phyloP scores from a whole-genome alignment of 2,113 vertebrate species.

The Antidorcas marsupialis region DNA sequence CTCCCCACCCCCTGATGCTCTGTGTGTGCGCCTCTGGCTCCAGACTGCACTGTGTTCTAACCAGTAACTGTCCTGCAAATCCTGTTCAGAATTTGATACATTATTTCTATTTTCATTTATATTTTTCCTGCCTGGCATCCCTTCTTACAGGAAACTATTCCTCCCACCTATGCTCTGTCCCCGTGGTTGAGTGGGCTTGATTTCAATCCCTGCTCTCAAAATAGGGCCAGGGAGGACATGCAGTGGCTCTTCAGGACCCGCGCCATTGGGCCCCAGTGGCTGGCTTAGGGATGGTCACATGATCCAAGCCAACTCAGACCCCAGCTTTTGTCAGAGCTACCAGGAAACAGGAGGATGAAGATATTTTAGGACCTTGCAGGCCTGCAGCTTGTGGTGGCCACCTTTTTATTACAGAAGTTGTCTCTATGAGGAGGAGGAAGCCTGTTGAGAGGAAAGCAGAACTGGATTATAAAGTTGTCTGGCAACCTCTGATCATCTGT shows the following conservation, averaged over 20 bases:
- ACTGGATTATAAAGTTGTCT: neutral
- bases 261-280: too few relatives aligned
- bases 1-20: fast-evolving
- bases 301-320: neutral
- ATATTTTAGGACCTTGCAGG: neutral
- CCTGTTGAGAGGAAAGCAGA: neutral
- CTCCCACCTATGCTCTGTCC: neutral
- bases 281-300: neutral
- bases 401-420: neutral
- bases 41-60: neutral
- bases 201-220: neutral
- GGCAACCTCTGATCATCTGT: neutral
- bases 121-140: neutral
- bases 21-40: neutral
- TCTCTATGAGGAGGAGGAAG: neutral
- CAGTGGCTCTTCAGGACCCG: neutral
- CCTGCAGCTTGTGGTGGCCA: neutral
- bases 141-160: neutral
- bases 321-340: neutral
- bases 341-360: neutral
- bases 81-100: neutral
- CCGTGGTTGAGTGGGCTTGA: neutral
- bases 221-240: neutral
- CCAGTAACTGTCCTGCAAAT: neutral
- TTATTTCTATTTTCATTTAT: neutral